These are phyloP conservation scores for Pyrochroa serraticornis DNA, from an alignment of 2,888 invertebrate species.

Conservation along the genomic window DNA sequence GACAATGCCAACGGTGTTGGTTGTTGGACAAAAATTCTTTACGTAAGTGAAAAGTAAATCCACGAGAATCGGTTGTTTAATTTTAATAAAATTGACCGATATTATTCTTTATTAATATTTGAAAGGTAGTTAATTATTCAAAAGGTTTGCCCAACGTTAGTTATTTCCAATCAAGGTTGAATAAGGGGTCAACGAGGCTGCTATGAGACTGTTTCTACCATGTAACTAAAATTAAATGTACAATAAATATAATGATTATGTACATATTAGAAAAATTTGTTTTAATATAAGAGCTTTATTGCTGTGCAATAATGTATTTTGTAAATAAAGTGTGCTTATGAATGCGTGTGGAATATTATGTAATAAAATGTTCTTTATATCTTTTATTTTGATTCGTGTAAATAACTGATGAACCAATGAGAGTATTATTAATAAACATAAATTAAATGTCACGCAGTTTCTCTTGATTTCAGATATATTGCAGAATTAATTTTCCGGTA, in stretches of 20 bases:
- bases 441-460: conserved; percentile 24
- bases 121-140: too few species aligned
- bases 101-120: too few species aligned
- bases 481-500: too few species aligned
- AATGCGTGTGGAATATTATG: conserved; percentile 27
- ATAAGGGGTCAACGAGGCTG: conserved; percentile 25
- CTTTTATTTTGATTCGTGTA: conserved; percentile 21
- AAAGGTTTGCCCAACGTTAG: too few species aligned
- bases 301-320: conserved; percentile 33
- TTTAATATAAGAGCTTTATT: conserved; percentile 28
- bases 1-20: too few species aligned
- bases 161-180: background rate
- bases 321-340: conserved; percentile 32
- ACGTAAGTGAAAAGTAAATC: too few species aligned
- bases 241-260: conserved; percentile 24
- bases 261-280: conserved; percentile 27
- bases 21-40: too few species aligned
- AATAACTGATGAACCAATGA: conserved; percentile 31
- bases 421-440: conserved; percentile 33
- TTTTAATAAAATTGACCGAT: too few species aligned
- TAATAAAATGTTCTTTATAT: conserved; percentile 26
- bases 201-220: conserved; percentile 27
- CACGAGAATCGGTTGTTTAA: too few species aligned
- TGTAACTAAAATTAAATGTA: conserved; percentile 20
- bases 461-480: conserved; percentile 3